phyloP scores from a whole-genome alignment of 2,797 vertebrate species.

The Danio jaintianensis region DNA sequence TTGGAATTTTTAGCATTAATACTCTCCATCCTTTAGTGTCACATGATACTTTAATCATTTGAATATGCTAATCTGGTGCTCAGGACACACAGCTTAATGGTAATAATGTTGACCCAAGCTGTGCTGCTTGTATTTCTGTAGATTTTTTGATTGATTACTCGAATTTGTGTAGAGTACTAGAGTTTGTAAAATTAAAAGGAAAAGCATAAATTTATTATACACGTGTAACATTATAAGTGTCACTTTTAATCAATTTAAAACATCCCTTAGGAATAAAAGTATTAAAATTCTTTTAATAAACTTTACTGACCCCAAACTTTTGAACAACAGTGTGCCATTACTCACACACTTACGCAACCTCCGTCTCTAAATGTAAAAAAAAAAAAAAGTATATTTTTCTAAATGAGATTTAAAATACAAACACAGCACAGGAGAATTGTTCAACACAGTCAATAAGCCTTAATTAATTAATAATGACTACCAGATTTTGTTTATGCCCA shows the following conservation, averaged over 20 bases:
- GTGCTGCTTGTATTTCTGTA: not conserved
- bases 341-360: not conserved
- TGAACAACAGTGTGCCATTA: not conserved
- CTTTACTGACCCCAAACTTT: not conserved
- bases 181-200: no score
- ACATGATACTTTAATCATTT: not conserved
- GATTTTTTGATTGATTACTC: no score
- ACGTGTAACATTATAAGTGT: no score
- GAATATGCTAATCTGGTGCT: not conserved
- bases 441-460: not conserved
- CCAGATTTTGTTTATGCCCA: not conserved
- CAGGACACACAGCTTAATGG: not conserved
- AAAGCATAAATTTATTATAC: no score
- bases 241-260: no score
- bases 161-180: no score
- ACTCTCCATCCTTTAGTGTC: not conserved
- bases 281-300: no score
- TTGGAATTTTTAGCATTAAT: not conserved
- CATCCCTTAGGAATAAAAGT: no score
- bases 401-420: no score
- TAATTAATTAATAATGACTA: slow-evolving; percentile 5
- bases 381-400: no score
- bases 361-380: no score
- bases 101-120: not conserved
- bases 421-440: not conserved